Evolutionary conservation across 2,888 invertebrate genomes (phyloP).

Genomic region (Troides aeacus): DNA sequence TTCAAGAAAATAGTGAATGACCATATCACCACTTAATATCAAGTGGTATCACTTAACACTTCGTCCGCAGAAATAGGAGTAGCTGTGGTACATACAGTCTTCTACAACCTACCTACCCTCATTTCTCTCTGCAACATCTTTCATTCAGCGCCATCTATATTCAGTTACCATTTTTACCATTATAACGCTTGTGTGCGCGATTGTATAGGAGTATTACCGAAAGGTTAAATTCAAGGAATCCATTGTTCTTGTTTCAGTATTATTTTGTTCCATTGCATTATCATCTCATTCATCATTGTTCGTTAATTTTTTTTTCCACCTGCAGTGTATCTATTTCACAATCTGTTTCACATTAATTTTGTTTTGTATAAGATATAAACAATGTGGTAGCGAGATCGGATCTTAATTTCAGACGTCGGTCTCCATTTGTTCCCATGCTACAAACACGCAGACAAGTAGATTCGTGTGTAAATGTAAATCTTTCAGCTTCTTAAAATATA

Average conservation of each 20-base stretch:
- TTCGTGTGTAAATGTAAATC: too few species aligned
- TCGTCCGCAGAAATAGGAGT: too few species aligned
- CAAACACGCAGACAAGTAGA: too few species aligned
- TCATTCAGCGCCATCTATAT: too few species aligned
- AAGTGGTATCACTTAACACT: too few species aligned
- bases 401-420: not conserved
- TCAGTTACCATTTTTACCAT: not conserved
- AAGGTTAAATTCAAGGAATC: constrained; percentile 39
- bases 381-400: not conserved
- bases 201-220: constrained; percentile 35
- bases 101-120: too few species aligned
- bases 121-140: too few species aligned
- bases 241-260: constrained; percentile 25
- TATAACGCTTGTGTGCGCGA: constrained; percentile 13
- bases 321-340: constrained; percentile 7
- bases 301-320: constrained; percentile 5
- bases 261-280: constrained; percentile 2
- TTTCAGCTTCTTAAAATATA: too few species aligned
- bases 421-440: not conserved
- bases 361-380: constrained; percentile 1
- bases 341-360: constrained; percentile 7
- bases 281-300: constrained; percentile 17
- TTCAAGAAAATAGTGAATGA: too few species aligned
- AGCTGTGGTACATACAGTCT: too few species aligned
- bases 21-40: too few species aligned